Evolutionary conservation across 2,888 invertebrate genomes (phyloP), one percentile per base, ranked within the genome.

Genomic region (Eulithis prunata): DNA sequence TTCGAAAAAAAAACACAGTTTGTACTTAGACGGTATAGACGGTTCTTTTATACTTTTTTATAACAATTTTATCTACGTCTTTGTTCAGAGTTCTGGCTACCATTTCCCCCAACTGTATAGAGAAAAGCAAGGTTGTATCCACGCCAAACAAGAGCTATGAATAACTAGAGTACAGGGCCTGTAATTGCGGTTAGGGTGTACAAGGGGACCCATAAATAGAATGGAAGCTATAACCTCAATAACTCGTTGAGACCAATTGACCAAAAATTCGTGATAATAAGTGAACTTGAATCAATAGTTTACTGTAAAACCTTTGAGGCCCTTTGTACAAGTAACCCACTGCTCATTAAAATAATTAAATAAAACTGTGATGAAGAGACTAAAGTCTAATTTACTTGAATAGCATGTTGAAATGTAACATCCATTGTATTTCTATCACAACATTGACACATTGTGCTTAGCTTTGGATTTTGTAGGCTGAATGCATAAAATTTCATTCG

Each of bases 191-290:
- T 47, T 53, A 64, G 56, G 65, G 56, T 32, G 51, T 21, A 12
- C 64, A 60, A 65, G 65, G 65, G 65, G 65, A 60, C 46, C 28
- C 52, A 13, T 28, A 61, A 65, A 57, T 60, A 65, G 65, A 65
- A 57, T 57, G 57, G 46, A 45, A 52, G 28, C 32, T 8, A 51
- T 58, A 52, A 45, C 43, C 59, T 59, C 32, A 32, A 45, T 43
- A 52, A 13, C 43, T 52, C 21, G 8, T 47, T 14, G 43, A 28
- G 55, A 55, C 55, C 21, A 21, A 21, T 21, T 21, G 21, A 21
- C 21, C 21, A 21, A 21, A 21, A 21, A 21, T 21, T 21, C 21
- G 21, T 21, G 21, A 21, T 21, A 21, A 21, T 21, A 21, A 21
- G 21, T 21, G 21, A 21, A 21, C 21, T 21, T 21, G 21, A 21